Base-by-base conservation (phyloP, 2,888 invertebrate species). In the Antheraea yamamai region DNA sequence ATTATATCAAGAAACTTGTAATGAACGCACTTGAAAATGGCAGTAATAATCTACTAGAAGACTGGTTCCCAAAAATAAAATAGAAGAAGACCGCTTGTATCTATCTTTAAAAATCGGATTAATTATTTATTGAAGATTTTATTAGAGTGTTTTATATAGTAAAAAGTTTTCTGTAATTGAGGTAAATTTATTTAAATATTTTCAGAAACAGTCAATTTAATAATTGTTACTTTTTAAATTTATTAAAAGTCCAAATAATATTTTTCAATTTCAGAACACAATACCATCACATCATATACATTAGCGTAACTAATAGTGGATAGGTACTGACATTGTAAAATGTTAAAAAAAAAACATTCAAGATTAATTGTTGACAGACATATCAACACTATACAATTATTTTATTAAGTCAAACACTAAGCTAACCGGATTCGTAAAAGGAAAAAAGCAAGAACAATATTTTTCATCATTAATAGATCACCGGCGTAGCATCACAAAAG, bases 391-490 rank as follows among this genome's bases (percentile, higher is more conserved):
- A 18, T 66, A 66, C 20, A 66, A 66, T 66, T 66, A 66, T 26
- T 66, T 66, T 30, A 66, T 30, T 66, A 66, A 66, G 30, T 66
- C 64, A 66, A 66, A 66, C 30, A 30, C 30, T 66, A 30, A 66
- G 64, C 26, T 66, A 66, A 16, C 26, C 64, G 64, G 64, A 66
- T 66, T 77, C 72, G 35, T 61, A 75, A 76, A 74, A 78, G 55
- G 77, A 78, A 76, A 77, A 72, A 73, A 76, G 78, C 78, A 83
- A 84, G 82, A 84, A 83, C 84, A 88, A 88, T 87, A 87, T 88
- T 88, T 92, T 90, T 89, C 89, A 90, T 93, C 89, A 92, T 94
- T 91, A 92, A 93, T 92, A 93, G 93, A 94, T 93, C 90, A 93
- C 92, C 90, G 91, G 88, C 85, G 85, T 87, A 81, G 84, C 82